Evolutionary conservation across 1,140 invertebrate genomes (phyloP).

Genomic region (Oryctes rhinoceros): DNA sequence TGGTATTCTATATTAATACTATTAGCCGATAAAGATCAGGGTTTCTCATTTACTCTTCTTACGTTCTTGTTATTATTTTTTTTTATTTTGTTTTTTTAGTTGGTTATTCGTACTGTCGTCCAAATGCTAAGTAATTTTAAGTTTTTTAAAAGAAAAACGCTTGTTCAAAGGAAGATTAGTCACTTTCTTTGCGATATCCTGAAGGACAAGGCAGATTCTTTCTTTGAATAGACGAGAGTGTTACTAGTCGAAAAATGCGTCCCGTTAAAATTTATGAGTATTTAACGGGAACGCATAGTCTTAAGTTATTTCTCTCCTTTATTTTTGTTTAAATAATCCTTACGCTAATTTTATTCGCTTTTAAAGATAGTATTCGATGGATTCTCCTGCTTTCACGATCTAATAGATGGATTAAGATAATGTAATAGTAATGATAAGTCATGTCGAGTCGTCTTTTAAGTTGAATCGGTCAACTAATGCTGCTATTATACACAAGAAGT

Average conservation of each 20-base stretch:
- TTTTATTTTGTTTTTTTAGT: slow-evolving; percentile 29
- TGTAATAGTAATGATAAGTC: too few species aligned
- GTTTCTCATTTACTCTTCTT: slow-evolving; percentile 49
- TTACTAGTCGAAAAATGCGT: slow-evolving; percentile 52
- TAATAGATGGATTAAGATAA: neutral
- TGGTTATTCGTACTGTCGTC: slow-evolving; percentile 15
- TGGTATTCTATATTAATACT: slow-evolving; percentile 49
- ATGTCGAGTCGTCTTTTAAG: too few species aligned
- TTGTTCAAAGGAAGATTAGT: slow-evolving; percentile 8
- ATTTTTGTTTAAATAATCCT: slow-evolving; percentile 32
- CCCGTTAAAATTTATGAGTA: slow-evolving; percentile 34
- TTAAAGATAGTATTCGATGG: neutral
- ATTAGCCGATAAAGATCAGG: slow-evolving; percentile 57
- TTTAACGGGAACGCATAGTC: slow-evolving; percentile 46
- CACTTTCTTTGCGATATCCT: neutral
- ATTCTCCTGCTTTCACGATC: neutral
- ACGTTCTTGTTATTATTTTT: slow-evolving; percentile 36
- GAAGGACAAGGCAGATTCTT: slow-evolving; percentile 23
- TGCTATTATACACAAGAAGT: too few species aligned
- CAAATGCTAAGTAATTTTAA: slow-evolving; percentile 12
- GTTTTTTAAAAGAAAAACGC: slow-evolving; percentile 5
- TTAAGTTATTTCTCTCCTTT: slow-evolving; percentile 49
- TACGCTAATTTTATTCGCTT: slow-evolving; percentile 18
- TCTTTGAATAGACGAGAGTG: slow-evolving; percentile 54
- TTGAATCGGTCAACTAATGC: too few species aligned